Evolutionary conservation across 2,113 vertebrate genomes (phyloP), one percentile per base, ranked within the genome.

Genomic region (Callipepla californica): DNA sequence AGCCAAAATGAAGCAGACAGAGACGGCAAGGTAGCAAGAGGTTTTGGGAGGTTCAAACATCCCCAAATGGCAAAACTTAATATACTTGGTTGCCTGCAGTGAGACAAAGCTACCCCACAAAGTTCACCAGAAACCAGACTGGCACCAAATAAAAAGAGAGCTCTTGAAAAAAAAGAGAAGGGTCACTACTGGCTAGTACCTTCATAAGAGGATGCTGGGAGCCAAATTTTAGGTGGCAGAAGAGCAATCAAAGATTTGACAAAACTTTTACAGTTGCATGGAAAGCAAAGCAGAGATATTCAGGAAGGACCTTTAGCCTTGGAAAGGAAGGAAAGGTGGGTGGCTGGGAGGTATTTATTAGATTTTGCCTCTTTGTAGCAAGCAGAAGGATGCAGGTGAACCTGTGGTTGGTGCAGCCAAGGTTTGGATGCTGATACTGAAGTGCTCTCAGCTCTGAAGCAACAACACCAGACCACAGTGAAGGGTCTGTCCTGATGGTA

Each of bases 11-110:
- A 28, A 28, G 32, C 22, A 11, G 44, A 28, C 48, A 69, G 61
- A 23, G 23, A 25, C 5, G 6, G 16, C 7, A 8, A 45, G 10
- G 55, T 15, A 86, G 21, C 7, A 11, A 70, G 59, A 50, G 25
- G 7, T 1, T 0, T 0, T 10, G 11, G 17, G 9, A 80, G 5
- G 7, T 11, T 62, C 30, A 44, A 14, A 40, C 7, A 40, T 28
- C 61, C 36, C 25, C 47, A 23, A 5, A 1, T 2, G 77, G 20
- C 22, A 84, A 77, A 78, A 78, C 11, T 78, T 45, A 91, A 75
- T 8, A 38, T 10, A 4, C 42, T 66, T 30, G 16, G 5, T 44
- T 62, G 23, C 10, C 47, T 78, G 50, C 42, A 82, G 22, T 1
- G 13, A 72, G 44, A 76, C 50, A 32, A 30, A 40, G 55, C 21